A percentile compares a stretch with the other conserved stretches of the same genome.
Conservation (phyloP, 2,888 invertebrate genomes). For the Notodonta ziczac region DNA sequence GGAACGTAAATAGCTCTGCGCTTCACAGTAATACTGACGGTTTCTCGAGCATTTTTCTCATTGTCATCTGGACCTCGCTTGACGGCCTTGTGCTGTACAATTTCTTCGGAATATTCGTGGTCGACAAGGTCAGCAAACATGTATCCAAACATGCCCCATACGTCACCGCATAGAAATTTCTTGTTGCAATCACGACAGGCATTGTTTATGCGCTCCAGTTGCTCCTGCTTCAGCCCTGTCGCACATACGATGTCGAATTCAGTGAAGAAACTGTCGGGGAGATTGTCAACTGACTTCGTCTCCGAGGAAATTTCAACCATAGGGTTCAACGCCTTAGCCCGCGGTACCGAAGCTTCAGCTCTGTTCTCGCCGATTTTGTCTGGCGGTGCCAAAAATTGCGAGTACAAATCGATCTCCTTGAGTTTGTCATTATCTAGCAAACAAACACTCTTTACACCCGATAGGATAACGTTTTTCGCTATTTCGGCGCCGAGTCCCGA, state of each 20-base stretch:
- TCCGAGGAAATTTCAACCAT: constrained; percentile 94
- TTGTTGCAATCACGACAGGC: constrained; percentile 89
- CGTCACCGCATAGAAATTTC: constrained; percentile 95
- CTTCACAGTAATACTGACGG: constrained; percentile 86
- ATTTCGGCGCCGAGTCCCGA: constrained; percentile 97
- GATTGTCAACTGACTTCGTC: constrained; percentile 85
- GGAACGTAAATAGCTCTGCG: constrained; percentile 87
- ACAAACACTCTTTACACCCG: constrained; percentile 95
- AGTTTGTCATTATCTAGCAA: constrained; percentile 91
- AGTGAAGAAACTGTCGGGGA: constrained; percentile 89
- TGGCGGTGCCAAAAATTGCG: constrained; percentile 93
- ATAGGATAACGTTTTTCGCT: constrained; percentile 97
- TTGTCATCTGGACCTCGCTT: constrained; percentile 85
- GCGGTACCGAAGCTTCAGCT: constrained; percentile 91
- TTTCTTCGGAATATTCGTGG: constrained; percentile 86
- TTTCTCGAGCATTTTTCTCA: constrained; percentile 76
- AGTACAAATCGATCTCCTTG: constrained; percentile 88
- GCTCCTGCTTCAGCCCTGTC: constrained; percentile 89
- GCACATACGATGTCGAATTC: constrained; percentile 94
- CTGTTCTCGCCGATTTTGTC: constrained; percentile 92
- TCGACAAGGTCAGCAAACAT: constrained; percentile 94
- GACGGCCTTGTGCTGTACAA: constrained; percentile 75
- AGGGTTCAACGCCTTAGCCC: constrained; percentile 95
- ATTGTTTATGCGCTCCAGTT: constrained; percentile 90
- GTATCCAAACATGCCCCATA: constrained; percentile 97